Evolutionary conservation across 2,888 invertebrate genomes (phyloP).

Genomic region (Brachyopa scutellaris): DNA sequence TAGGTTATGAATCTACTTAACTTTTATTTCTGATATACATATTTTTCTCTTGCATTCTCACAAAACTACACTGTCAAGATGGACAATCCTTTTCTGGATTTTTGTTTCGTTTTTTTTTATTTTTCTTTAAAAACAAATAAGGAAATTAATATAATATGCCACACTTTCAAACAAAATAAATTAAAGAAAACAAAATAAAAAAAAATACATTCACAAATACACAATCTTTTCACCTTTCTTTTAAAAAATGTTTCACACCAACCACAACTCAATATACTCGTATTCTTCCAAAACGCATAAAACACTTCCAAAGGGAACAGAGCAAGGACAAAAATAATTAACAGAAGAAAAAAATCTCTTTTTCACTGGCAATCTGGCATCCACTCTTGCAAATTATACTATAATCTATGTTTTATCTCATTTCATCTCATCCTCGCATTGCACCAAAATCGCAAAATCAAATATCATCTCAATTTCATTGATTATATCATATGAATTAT

Average conservation of each 20-base stretch:
- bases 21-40: conserved; percentile 1
- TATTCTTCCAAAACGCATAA: conserved; percentile 20
- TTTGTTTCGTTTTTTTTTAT: too few species aligned
- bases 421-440: conserved; percentile 58
- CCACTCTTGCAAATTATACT: conserved; percentile 51
- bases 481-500: conserved; percentile 50
- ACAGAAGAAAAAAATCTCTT: conserved; percentile 46
- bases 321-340: conserved; percentile 55
- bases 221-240: conserved; percentile 66
- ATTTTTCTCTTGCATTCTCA: not conserved
- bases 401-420: conserved; percentile 23
- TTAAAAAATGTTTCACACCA: conserved; percentile 33
- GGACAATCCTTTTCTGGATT: not conserved
- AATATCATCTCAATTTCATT: conserved; percentile 14
- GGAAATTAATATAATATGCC: not conserved
- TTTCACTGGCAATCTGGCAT: conserved; percentile 56
- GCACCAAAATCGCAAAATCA: conserved; percentile 34
- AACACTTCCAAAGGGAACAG: conserved; percentile 30
- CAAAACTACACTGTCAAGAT: conserved; percentile 12
- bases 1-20: too few species aligned
- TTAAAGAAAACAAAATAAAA: not conserved
- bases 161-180: conserved; percentile 36
- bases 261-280: conserved; percentile 44
- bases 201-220: conserved; percentile 49
- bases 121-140: not conserved